Base-by-base conservation (phyloP, 2,797 vertebrate species). In the Cheirogaleus major region DNA sequence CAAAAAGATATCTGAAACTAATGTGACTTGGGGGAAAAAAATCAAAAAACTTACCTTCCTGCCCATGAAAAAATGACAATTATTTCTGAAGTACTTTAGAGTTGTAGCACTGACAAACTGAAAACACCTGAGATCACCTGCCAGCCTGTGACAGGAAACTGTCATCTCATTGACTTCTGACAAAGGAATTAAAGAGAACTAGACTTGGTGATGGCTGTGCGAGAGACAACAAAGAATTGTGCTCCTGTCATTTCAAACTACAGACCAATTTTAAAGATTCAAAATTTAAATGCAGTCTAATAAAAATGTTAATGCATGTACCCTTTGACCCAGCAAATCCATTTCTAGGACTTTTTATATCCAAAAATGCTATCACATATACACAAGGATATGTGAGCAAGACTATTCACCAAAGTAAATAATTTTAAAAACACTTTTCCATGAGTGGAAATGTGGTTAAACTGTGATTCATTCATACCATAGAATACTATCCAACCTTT, bases 221-320 rank as follows among this genome's bases (percentile, higher is more conserved):
- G 15, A 70, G 61, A 89, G 35, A 61, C 76, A 81, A 69, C 85
- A 59, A 69, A 95, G 65, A 81, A 82, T 59, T 61, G 7, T 67
- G 38, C 43, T 25, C 7, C 5, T 84, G 55, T 38, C 27, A n/a
- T 45, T 90, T 79, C 85, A 95, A 72, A 69, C 81, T 72, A 35
- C 38, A 55, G 22, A 75, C 18, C 79, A 86, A 35, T 30, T 67
- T 72, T 82, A 81, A 83, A 92, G 63, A 92, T 80, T 87, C 69
- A 83, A 92, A 55, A 94, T 90, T 45, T 65, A 92, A 91, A 43
- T 69, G n/a, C 45, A 57, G 13, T 61, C 55, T 95, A 59, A 81
- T 81, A 93, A 76, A 93, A 85, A 85, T 78, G 78, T 72, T 59
- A 83, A 38, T n/a, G 5, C 41, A 43, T 8, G 43, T 2, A 65